Evolutionary conservation across 2,888 invertebrate genomes (phyloP).

Genomic region (Argyra leucocephala): DNA sequence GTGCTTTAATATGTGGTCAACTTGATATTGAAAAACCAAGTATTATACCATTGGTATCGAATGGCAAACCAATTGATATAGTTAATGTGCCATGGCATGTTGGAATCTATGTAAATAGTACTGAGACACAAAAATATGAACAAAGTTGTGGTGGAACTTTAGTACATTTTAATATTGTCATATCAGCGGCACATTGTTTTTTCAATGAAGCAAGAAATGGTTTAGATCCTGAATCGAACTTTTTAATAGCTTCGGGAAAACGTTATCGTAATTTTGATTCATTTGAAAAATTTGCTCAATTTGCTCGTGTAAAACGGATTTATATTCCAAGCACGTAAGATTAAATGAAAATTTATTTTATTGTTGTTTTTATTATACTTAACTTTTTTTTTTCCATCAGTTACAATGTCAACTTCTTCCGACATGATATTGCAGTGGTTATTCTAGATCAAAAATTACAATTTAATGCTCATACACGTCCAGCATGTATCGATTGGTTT

Average conservation of each 20-base stretch:
- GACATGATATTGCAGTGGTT: conserved; percentile 37
- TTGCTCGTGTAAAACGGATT: conserved; percentile 22
- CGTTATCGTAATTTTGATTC: conserved; percentile 18
- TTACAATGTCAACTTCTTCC: neutral
- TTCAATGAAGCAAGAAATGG: conserved; percentile 21
- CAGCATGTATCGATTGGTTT: conserved; percentile 35
- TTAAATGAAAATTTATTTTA: neutral
- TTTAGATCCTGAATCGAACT: conserved; percentile 3
- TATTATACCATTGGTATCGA: conserved; percentile 20
- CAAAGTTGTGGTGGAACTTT: conserved; percentile 31
- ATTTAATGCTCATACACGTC: conserved; percentile 33
- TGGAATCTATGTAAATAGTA: conserved; percentile 24
- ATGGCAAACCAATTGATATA: conserved; percentile 18
- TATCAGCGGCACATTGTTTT: conserved; percentile 30
- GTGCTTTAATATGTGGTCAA: conserved; percentile 31
- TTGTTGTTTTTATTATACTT: neutral
- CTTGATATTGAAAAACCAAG: conserved; percentile 12
- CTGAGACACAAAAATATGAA: conserved; percentile 11
- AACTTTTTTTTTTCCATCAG: neutral
- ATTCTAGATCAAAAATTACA: conserved; percentile 29
- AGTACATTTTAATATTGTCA: conserved; percentile 28
- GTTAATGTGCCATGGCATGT: conserved; percentile 33
- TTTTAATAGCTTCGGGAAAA: conserved; percentile 25
- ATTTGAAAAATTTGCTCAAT: conserved; percentile 20
- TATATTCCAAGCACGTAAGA: conserved; percentile 18